These are phyloP conservation scores for Pungitius pungitius DNA, from an alignment of 2,113 vertebrate genomes.

Conservation along the genomic window DNA sequence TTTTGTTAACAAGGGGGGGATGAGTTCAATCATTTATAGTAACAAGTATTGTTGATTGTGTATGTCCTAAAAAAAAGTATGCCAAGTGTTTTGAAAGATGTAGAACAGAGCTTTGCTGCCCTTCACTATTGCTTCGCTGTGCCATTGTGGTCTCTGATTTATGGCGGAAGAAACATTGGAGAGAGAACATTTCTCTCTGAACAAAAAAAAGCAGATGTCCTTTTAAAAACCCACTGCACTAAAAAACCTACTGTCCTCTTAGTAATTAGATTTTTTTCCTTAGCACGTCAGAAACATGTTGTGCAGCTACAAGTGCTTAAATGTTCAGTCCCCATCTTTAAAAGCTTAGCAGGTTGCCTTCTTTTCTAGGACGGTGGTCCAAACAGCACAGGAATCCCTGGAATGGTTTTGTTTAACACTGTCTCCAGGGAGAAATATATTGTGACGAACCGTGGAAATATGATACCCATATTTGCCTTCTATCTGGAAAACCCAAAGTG, in stretches of 20 bases:
- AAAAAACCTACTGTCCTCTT: conserved; percentile 68
- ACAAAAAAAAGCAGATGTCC: conserved; percentile 84
- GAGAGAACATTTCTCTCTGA: conserved; percentile 72
- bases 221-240: conserved; percentile 67
- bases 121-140: conserved; percentile 67
- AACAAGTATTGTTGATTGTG: conserved; percentile 26
- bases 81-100: conserved; percentile 50
- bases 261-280: conserved; percentile 53
- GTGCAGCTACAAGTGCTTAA: conserved; percentile 33
- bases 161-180: conserved; percentile 71
- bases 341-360: conserved; percentile 59
- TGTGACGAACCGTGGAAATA: conserved; percentile 75
- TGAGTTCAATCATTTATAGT: conserved; percentile 57
- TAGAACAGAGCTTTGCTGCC: conserved; percentile 60
- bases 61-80: conserved; percentile 43
- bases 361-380: conserved; percentile 69
- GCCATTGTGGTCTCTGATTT: conserved; percentile 76
- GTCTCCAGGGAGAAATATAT: conserved; percentile 75
- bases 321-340: conserved; percentile 55
- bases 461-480: conserved; percentile 75
- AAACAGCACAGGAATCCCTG: conserved; percentile 74
- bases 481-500: conserved; percentile 65
- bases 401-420: conserved; percentile 79
- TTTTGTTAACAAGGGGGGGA: conserved; percentile 45
- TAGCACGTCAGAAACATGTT: conserved; percentile 53